A percentile compares a stretch with the other conserved stretches of the same genome.
Conservation (phyloP, 2,113 vertebrate species). For the Epinephelus cyanopodus region DNA sequence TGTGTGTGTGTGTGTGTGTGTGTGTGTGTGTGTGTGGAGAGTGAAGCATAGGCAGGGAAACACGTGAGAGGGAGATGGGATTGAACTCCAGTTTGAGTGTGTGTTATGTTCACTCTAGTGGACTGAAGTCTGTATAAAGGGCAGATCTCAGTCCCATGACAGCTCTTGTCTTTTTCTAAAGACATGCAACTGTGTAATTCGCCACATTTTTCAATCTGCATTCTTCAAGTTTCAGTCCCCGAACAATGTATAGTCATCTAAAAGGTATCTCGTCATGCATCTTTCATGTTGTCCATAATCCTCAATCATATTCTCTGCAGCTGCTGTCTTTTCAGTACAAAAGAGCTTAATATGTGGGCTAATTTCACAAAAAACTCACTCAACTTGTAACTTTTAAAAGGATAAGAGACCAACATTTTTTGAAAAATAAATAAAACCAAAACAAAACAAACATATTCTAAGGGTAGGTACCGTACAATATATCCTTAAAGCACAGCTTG, state of each 20-base stretch:
- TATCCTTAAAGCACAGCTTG: background rate
- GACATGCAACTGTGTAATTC: background rate
- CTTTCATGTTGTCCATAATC: background rate
- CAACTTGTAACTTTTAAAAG: background rate
- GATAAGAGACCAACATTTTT: background rate
- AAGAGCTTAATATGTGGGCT: background rate
- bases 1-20: no score
- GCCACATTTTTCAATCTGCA: background rate
- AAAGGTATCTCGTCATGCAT: background rate
- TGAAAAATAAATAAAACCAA: background rate
- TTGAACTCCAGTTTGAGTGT: background rate
- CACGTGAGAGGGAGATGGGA: no score
- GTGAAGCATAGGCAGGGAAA: no score
- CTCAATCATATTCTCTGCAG: background rate
- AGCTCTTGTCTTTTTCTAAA: background rate
- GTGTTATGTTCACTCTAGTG: constrained; percentile 4
- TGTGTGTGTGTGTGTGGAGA: no score
- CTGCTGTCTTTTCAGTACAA: background rate
- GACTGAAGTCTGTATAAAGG: background rate
- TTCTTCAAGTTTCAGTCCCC: background rate
- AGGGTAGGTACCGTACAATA: background rate
- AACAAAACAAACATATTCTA: background rate
- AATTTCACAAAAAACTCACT: background rate
- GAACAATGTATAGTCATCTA: background rate
- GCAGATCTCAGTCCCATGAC: background rate